Evolutionary conservation across 2,113 vertebrate genomes (phyloP), one percentile per base, ranked within the genome.

Genomic region (Alethe diademata): DNA sequence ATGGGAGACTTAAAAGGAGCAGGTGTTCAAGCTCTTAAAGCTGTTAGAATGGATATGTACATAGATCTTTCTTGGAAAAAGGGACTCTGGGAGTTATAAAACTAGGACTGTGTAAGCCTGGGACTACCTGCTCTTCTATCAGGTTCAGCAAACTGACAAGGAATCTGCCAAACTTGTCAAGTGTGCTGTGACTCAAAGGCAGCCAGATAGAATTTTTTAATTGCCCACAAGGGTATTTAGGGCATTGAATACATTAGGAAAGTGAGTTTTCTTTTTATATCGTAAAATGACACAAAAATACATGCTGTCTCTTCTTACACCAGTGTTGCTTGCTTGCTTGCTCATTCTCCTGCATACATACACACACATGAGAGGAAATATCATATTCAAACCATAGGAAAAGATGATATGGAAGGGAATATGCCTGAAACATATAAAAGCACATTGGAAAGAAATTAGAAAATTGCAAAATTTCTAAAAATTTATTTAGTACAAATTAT

Each of bases 21-120:
- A 92, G 84, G 33, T 96, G 90, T 86, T 95, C 83, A 93, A 67
- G 79, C n/a, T 79, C 67, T 88, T 80, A 84, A 92, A 88, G 53
- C 71, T 95, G 51, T 84, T 69, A 90, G 40, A 88, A 43, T 73
- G 38, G 47, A 70, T 73, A 71, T 25, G 53, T 19, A 78, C 33
- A 58, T 38, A n/a, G 53, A 67, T 92, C 70, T 97, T 36, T 8
- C 70, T 73, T 91, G 50, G 78, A 86, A 91, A 95, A 89, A 69
- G 35, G 62, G 43, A 76, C 75, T 92, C 31, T 65, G 87, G 50
- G 80, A 78, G 25, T 69, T 94, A 43, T 50, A 89, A 86, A 86
- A 66, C 19, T 54, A 73, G 48, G 73, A 28, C 36, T 73, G 23
- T 60, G 8, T 78, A 84, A 93, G 56, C 40, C 38, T 91, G 58